Conservation (phyloP, 1,140 invertebrate genomes). For the Leptopilina boulardi region DNA sequence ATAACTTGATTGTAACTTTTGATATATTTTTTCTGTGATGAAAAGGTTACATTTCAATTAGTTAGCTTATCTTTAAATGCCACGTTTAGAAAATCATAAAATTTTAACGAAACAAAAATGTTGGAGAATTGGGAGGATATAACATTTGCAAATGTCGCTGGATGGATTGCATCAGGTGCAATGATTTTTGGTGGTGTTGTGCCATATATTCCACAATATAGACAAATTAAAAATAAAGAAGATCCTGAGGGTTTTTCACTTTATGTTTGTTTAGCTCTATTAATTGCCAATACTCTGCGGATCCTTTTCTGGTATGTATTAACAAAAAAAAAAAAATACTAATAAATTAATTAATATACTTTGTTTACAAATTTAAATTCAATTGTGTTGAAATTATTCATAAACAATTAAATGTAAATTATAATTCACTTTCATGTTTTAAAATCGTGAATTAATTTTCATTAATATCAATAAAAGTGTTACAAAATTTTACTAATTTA, state of each 20-base stretch:
- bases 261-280: constrained; percentile 95
- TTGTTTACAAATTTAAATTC: too few relatives aligned
- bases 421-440: too few relatives aligned
- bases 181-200: constrained; percentile 96
- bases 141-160: constrained; percentile 81
- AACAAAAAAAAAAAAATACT: neutral
- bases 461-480: too few relatives aligned
- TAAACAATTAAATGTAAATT: too few relatives aligned
- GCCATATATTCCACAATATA: constrained; percentile 94
- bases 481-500: too few relatives aligned
- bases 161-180: constrained; percentile 83
- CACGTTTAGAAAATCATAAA: constrained; percentile 5
- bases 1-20: neutral
- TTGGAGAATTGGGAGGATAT: constrained; percentile 58
- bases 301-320: constrained; percentile 96
- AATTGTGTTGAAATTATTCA: neutral
- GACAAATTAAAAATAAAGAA: constrained; percentile 91
- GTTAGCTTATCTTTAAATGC: constrained; percentile 4
- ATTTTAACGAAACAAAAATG: constrained; percentile 50
- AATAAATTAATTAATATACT: neutral
- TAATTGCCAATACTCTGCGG: constrained; percentile 96
- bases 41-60: neutral
- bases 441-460: too few relatives aligned
- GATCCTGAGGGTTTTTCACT: constrained; percentile 97
- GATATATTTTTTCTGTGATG: neutral